phyloP scores from a whole-genome alignment of 2,888 invertebrate genomes.

The Galerucella nymphaeae region DNA sequence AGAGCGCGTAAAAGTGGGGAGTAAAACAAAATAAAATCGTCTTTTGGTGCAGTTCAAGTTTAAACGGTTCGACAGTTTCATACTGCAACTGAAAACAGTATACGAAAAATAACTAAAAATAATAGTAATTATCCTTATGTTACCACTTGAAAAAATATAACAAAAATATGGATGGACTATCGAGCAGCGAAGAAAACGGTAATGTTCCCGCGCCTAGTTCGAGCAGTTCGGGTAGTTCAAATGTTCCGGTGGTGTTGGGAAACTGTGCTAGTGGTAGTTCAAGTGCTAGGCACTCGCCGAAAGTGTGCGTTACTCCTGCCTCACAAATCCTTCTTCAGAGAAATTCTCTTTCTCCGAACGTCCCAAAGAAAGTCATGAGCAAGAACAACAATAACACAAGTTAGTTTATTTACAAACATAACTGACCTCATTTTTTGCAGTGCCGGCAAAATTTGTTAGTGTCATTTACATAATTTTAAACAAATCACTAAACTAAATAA shows the following conservation, averaged over 20 bases:
- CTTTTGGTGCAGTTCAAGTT: conserved; percentile 60
- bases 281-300: conserved; percentile 58
- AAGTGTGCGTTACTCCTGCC: conserved; percentile 53
- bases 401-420: conserved; percentile 62
- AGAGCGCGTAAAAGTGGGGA: conserved; percentile 50
- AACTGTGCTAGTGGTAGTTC: conserved; percentile 56
- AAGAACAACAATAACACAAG: conserved; percentile 75
- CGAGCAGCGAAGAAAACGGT: conserved; percentile 41
- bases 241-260: conserved; percentile 44
- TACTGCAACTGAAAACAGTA: conserved; percentile 46
- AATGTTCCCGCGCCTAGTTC: conserved; percentile 43
- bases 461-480: background rate
- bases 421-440: conserved; percentile 8
- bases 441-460: background rate
- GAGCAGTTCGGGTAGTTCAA: conserved; percentile 30
- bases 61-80: conserved; percentile 56
- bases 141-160: conserved; percentile 18
- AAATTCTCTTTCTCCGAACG: conserved; percentile 66
- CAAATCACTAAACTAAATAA: background rate
- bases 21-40: conserved; percentile 62
- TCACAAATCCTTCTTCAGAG: conserved; percentile 58
- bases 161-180: conserved; percentile 35
- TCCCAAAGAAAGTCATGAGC: conserved; percentile 73
- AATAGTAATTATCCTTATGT: conserved; percentile 28
- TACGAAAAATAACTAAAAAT: conserved; percentile 12